A percentile compares a stretch with the other conserved stretches of the same genome.
These are phyloP conservation scores for Papilio machaon DNA, from an alignment of 1,140 invertebrate species.

Conservation along the genomic window DNA sequence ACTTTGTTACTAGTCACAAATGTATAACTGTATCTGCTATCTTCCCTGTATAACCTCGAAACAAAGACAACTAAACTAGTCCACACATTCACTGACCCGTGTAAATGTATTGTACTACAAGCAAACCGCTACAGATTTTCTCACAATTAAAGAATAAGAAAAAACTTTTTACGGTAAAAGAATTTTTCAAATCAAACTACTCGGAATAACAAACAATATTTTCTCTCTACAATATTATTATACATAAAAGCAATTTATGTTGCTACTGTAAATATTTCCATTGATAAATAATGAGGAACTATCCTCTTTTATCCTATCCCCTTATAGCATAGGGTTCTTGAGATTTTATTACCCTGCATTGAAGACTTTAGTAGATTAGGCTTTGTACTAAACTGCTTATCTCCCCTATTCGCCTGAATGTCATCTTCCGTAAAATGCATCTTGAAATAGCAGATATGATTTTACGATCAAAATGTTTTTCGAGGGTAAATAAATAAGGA, in stretches of 20 bases:
- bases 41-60: background rate
- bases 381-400: constrained; percentile 65
- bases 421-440: constrained; percentile 61
- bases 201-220: background rate
- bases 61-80: background rate
- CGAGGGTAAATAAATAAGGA: constrained; percentile 12
- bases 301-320: constrained; percentile 17
- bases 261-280: background rate
- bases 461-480: constrained; percentile 55
- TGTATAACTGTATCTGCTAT: background rate
- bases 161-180: background rate
- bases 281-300: background rate
- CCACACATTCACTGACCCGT: background rate
- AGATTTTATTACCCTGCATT: constrained; percentile 50
- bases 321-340: constrained; percentile 53
- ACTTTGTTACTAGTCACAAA: background rate
- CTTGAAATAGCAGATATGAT: constrained; percentile 59
- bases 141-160: background rate
- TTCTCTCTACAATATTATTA: background rate
- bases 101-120: background rate
- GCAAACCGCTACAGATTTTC: background rate
- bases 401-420: constrained; percentile 62
- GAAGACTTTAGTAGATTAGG: constrained; percentile 46
- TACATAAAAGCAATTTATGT: background rate
- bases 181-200: background rate